Evolutionary conservation across 2,113 vertebrate species (phyloP).

Genomic region (Mobula hypostoma): DNA sequence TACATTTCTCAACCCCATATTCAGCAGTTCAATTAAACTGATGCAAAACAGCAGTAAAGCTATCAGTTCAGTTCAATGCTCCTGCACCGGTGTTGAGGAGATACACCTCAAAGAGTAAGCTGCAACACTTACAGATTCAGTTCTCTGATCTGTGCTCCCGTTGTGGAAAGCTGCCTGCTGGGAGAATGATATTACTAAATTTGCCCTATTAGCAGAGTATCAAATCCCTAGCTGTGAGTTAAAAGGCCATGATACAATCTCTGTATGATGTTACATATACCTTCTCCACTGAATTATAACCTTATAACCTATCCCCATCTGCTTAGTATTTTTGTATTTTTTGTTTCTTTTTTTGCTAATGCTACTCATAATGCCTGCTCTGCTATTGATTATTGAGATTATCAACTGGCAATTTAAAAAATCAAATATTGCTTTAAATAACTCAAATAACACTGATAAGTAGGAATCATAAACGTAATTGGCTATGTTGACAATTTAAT

Average conservation of each 20-base stretch:
- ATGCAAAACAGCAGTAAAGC: neutral
- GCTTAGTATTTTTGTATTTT: neutral
- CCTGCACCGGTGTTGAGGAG: neutral
- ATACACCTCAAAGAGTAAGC: neutral
- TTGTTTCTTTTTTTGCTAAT: neutral
- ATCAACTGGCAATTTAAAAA: neutral
- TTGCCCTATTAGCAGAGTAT: neutral
- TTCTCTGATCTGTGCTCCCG: neutral
- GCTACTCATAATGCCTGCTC: neutral
- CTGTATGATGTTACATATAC: neutral
- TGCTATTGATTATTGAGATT: conserved; percentile 22
- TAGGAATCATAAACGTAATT: conserved; percentile 1
- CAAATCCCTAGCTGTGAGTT: neutral
- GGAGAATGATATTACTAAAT: neutral
- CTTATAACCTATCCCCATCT: neutral
- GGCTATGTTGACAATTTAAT: conserved; percentile 29
- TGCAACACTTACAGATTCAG: neutral
- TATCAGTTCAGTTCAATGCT: neutral
- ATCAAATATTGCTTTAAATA: conserved; percentile 25
- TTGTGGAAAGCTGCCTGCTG: neutral
- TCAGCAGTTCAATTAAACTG: neutral
- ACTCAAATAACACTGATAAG: conserved; percentile 25
- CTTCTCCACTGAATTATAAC: conserved; percentile 2
- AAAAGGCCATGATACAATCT: neutral
- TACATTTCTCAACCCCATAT: neutral